Conservation (phyloP, 2,113 vertebrate species). For the Sinocyclocheilus anshuiensis region DNA sequence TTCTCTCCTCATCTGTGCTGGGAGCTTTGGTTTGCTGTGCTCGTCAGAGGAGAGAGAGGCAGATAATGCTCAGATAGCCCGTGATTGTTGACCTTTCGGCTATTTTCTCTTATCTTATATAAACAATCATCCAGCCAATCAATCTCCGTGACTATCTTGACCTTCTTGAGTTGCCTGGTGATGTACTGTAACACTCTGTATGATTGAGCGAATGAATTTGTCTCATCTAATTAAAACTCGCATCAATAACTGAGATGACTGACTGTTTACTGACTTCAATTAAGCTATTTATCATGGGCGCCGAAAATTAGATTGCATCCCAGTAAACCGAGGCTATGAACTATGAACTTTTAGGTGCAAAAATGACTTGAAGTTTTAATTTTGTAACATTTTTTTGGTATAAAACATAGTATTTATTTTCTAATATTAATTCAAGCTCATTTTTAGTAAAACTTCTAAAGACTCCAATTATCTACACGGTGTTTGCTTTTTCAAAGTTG, state of each 20-base stretch:
- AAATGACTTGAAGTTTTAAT: neutral
- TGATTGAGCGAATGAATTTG: slow-evolving; percentile 33
- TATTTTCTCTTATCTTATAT: slow-evolving; percentile 59
- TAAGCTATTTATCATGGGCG: slow-evolving; percentile 8
- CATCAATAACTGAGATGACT: slow-evolving; percentile 33
- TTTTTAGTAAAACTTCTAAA: neutral
- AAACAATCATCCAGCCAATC: slow-evolving; percentile 52
- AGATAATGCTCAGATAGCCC: slow-evolving; percentile 55
- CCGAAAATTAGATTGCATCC: neutral
- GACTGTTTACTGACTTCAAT: slow-evolving; percentile 44
- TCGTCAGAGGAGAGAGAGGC: slow-evolving; percentile 21
- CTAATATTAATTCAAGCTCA: neutral
- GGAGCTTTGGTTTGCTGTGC: slow-evolving; percentile 35
- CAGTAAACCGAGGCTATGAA: neutral
- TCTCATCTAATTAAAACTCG: slow-evolving; percentile 36
- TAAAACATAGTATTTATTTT: no score
- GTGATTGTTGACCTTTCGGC: slow-evolving; percentile 55
- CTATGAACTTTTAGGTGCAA: neutral
- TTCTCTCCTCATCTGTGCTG: slow-evolving; percentile 4
- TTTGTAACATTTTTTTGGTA: no score
- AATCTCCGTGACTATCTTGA: slow-evolving; percentile 37
- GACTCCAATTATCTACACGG: neutral
- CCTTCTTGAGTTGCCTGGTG: slow-evolving; percentile 21
- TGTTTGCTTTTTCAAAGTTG: no score
- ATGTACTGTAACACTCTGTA: slow-evolving; percentile 31